A percentile compares a stretch with the other conserved stretches of the same genome.
Conservation (phyloP, 2,888 invertebrate genomes). For the Perizoma affinitatum region DNA sequence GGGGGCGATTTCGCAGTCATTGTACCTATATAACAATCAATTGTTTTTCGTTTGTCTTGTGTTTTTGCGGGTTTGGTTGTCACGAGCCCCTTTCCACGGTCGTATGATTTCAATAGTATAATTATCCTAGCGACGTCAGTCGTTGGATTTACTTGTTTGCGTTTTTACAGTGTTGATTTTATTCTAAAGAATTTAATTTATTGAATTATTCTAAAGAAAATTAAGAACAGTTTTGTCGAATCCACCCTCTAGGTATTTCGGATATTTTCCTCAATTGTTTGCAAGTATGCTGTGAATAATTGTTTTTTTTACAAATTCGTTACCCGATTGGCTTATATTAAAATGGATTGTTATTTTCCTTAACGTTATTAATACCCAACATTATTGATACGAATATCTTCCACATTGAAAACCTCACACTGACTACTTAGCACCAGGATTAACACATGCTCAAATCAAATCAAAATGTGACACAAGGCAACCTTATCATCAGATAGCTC, state of each 20-base stretch:
- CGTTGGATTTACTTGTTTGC: too few relatives aligned
- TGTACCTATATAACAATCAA: constrained; percentile 8
- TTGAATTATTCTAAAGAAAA: too few relatives aligned
- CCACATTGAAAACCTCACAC: background rate
- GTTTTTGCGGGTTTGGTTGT: constrained; percentile 27
- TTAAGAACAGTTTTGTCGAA: too few relatives aligned
- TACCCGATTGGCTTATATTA: too few relatives aligned
- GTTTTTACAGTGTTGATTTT: too few relatives aligned
- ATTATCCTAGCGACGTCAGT: too few relatives aligned
- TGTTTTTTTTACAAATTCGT: too few relatives aligned
- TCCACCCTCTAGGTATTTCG: background rate
- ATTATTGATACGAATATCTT: background rate
- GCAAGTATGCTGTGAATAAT: background rate
- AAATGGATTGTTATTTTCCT: too few relatives aligned
- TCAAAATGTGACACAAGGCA: background rate
- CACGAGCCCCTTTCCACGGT: constrained; percentile 30
- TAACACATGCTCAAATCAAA: background rate
- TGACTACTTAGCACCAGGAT: background rate
- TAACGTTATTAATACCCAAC: background rate
- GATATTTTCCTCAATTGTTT: constrained; percentile 9
- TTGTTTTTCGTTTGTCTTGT: constrained; percentile 7
- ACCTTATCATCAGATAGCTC: background rate
- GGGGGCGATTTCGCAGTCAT: constrained; percentile 1
- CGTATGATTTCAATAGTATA: too few relatives aligned
- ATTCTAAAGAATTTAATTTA: too few relatives aligned